phyloP scores from a whole-genome alignment of 2,888 invertebrate genomes.

The Drosophila greeni region DNA sequence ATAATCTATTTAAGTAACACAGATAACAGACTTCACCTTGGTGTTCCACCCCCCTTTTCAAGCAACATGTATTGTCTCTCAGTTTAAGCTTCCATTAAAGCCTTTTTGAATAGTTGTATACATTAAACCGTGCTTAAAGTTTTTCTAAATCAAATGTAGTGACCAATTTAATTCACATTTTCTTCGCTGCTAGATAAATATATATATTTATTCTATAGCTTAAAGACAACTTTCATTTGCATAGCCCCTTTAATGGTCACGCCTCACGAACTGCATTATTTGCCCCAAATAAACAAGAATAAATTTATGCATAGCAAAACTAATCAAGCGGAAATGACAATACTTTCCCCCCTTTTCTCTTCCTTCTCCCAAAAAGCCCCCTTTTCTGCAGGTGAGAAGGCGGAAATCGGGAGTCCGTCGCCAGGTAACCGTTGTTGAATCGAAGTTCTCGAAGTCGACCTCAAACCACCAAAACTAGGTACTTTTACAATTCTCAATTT shows the following conservation, averaged over 20 bases:
- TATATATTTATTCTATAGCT: background rate
- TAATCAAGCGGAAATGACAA: constrained; percentile 53
- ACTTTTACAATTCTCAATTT: constrained; percentile 50
- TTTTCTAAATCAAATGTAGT: background rate
- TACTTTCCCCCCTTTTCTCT: background rate
- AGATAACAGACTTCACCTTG: background rate
- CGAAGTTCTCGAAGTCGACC: constrained; percentile 53
- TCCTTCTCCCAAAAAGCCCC: background rate
- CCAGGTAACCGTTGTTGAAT: constrained; percentile 69
- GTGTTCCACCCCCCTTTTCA: too few species aligned
- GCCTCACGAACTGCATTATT: constrained; percentile 46
- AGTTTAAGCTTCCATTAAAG: background rate
- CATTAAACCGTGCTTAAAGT: background rate
- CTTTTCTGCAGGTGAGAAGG: constrained; percentile 15
- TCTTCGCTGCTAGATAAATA: background rate
- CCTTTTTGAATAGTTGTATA: background rate
- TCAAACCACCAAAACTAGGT: constrained; percentile 20
- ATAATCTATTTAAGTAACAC: background rate
- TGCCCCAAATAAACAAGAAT: constrained; percentile 61
- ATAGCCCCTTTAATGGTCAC: constrained; percentile 28
- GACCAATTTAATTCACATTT: too few species aligned
- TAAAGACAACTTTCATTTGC: constrained; percentile 14
- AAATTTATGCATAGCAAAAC: constrained; percentile 40
- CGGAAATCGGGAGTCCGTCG: constrained; percentile 26
- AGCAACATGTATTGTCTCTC: background rate